phyloP scores from a whole-genome alignment of 2,797 vertebrate genomes.

The Pangasius djambal region DNA sequence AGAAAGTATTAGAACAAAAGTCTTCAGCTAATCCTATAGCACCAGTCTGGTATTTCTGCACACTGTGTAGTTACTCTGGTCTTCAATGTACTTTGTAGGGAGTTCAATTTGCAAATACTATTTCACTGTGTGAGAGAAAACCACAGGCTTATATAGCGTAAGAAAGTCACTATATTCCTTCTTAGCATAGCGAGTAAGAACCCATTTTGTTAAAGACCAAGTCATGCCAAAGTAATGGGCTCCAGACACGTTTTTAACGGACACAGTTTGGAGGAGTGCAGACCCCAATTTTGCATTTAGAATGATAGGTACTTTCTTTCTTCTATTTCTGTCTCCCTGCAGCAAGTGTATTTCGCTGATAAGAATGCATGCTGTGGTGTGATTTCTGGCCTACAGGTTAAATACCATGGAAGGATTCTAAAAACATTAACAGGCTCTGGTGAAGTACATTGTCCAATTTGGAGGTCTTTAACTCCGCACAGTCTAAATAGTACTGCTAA shows the following conservation, averaged over 20 bases:
- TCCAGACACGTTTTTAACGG: background rate
- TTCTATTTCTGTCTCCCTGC: conserved; percentile 1
- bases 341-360: conserved; percentile 25
- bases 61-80: background rate
- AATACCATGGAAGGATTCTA: background rate
- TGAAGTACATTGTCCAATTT: background rate
- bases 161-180: background rate
- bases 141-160: background rate
- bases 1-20: background rate
- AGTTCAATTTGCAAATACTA: background rate
- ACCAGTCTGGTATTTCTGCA: background rate
- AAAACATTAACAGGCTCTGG: background rate
- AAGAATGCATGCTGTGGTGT: conserved; percentile 14
- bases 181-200: background rate
- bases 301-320: background rate
- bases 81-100: background rate
- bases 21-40: background rate
- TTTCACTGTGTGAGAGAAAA: background rate
- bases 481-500: background rate
- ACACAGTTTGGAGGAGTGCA: background rate
- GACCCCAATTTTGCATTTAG: conserved; percentile 8
- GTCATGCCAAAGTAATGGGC: background rate
- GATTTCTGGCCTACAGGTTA: background rate
- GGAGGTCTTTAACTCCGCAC: background rate
- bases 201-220: background rate